Evolutionary conservation across 2,113 vertebrate genomes (phyloP), one percentile per base, ranked within the genome.

Genomic region (Eonycteris spelaea): DNA sequence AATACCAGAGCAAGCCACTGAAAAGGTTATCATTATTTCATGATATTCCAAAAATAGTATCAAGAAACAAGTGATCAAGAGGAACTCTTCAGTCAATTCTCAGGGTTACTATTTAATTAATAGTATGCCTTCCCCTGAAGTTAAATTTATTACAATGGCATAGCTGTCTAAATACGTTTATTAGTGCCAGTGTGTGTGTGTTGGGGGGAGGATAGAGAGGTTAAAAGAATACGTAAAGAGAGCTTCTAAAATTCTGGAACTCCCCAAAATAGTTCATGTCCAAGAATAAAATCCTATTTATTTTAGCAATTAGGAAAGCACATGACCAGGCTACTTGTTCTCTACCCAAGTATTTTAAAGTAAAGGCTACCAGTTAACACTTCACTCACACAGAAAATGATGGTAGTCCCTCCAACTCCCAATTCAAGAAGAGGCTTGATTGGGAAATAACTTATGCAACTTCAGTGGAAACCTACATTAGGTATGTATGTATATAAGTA

Each of bases 391-490:
- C 7, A 51, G 6, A 61, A 68, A 61, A 91, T 7, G 13, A 40
- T 57, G 26, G n/a, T 22, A 19, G 1, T 5, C 1, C 1, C 11
- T 4, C 10, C 8, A 6, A 9, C n/a, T 28, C 22, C 13, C 43
- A 35, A 28, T 10, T 65, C 26, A 26, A 16, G 11, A 51, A 82
- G 30, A 40, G 5, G 15, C 7, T n/a, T 78, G 11, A n/a, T 48
- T 83, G 40, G 38, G 18, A 35, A 83, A 70, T 53, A 77, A 10
- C 15, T 15, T 38, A 61, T 21, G 43, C 1, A 9, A 40, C 21
- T 68, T 30, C 26, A 43, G 2, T 77, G 68, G 6, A 95, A 59
- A 65, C 12, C 6, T 84, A 40, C 30, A 38, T n/a, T 38, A 71
- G 19, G 48, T 51, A 51, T 51, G 24, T 63, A 38, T 6, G 28